A percentile compares a stretch with the other conserved stretches of the same genome.
Evolutionary conservation across 2,888 invertebrate species (phyloP).

Genomic region (Aspidiotus rigidus): DNA sequence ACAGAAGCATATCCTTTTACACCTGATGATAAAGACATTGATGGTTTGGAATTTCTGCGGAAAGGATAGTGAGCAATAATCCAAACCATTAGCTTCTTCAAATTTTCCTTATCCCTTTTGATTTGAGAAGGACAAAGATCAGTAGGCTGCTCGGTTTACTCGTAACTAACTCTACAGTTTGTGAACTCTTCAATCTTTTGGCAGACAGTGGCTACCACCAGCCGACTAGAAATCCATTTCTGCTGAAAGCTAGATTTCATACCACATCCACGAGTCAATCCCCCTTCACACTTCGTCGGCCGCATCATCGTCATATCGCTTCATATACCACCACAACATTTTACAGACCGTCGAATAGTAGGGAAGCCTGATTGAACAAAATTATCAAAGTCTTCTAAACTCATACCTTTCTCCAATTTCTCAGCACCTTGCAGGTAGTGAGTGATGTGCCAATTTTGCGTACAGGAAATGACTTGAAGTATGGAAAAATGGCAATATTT

Average conservation of each 20-base stretch:
- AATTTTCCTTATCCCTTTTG: constrained; percentile 37
- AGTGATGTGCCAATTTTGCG: constrained; percentile 41
- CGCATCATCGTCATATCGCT: too few species aligned
- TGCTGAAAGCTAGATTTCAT: background rate
- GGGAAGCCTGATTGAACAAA: constrained; percentile 34
- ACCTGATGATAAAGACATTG: too few species aligned
- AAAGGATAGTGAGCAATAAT: constrained; percentile 38
- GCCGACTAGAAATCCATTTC: constrained; percentile 14
- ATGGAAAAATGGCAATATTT: too few species aligned
- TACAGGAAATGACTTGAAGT: too few species aligned
- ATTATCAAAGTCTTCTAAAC: constrained; percentile 37
- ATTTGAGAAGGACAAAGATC: too few species aligned
- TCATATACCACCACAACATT: background rate
- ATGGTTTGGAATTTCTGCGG: constrained; percentile 9
- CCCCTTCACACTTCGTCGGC: constrained; percentile 25
- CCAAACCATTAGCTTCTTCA: constrained; percentile 37
- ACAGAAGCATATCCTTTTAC: background rate
- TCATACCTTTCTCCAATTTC: constrained; percentile 38
- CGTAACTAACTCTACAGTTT: background rate
- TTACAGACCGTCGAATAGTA: constrained; percentile 34
- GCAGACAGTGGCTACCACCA: constrained; percentile 3
- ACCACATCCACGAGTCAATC: constrained; percentile 37
- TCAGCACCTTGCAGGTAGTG: constrained; percentile 43
- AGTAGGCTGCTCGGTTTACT: constrained; percentile 37
- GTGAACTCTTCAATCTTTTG: background rate